These are phyloP conservation scores for Cinara cedri DNA, from an alignment of 2,888 invertebrate species.

Conservation along the genomic window DNA sequence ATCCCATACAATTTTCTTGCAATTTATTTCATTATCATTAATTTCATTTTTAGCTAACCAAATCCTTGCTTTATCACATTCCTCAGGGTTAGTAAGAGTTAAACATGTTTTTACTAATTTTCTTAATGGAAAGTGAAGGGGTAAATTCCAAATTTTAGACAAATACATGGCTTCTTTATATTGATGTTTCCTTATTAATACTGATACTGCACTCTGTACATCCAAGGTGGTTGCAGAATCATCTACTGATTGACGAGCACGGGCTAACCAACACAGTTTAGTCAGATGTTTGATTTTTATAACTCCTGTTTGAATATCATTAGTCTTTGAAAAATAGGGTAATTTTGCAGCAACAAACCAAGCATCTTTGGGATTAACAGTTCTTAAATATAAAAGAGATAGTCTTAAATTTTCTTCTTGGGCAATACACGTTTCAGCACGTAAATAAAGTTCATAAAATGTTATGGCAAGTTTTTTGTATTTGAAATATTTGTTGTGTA, in stretches of 20 bases:
- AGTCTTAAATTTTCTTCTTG: slow-evolving; percentile 53
- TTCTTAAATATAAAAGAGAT: slow-evolving; percentile 40
- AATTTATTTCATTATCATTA: slow-evolving; percentile 61
- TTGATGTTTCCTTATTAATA: slow-evolving; percentile 51
- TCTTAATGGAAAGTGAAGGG: slow-evolving; percentile 36
- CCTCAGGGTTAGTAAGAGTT: slow-evolving; percentile 9
- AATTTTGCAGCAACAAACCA: slow-evolving; percentile 42
- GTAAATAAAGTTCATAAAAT: slow-evolving; percentile 49
- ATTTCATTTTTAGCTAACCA: slow-evolving; percentile 48
- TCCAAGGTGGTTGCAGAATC: slow-evolving; percentile 35
- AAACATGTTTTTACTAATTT: slow-evolving; percentile 51
- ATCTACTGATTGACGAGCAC: slow-evolving; percentile 47
- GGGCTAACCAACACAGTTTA: slow-evolving; percentile 52
- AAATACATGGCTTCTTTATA: slow-evolving; percentile 45
- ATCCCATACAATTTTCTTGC: slow-evolving; percentile 68
- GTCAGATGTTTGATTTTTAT: slow-evolving; percentile 35
- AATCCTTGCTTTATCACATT: slow-evolving; percentile 45
- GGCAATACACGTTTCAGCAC: slow-evolving; percentile 34
- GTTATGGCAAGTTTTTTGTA: slow-evolving; percentile 75
- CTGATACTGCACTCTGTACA: slow-evolving; percentile 21
- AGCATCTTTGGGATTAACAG: slow-evolving; percentile 24
- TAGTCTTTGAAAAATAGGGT: slow-evolving; percentile 28
- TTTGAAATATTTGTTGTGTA: slow-evolving; percentile 80
- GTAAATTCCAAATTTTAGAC: slow-evolving; percentile 50
- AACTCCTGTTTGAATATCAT: slow-evolving; percentile 6